Percentiles rank a stretch among this genome's conserved stretches.
These are phyloP conservation scores for Megaustenia siamemsis DNA, from an alignment of 2,888 invertebrate genomes.

Conservation along the genomic window DNA sequence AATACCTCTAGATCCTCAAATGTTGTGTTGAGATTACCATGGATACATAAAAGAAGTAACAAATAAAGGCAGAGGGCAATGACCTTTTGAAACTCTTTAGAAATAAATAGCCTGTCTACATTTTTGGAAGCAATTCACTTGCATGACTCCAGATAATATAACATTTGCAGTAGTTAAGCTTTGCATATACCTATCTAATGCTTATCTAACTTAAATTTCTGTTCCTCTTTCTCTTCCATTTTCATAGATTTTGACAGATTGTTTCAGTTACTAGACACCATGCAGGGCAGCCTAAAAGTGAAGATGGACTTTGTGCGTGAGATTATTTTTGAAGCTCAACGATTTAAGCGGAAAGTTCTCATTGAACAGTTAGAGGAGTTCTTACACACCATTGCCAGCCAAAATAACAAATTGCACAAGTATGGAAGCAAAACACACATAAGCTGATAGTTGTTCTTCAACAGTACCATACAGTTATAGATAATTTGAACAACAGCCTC, in stretches of 20 bases:
- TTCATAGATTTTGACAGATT: conserved; percentile 74
- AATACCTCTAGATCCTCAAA: too few relatives aligned
- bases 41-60: too few relatives aligned
- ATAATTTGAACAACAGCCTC: not conserved
- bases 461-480: not conserved
- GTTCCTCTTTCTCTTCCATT: conserved; percentile 41
- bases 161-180: too few relatives aligned
- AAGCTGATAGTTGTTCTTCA: conserved; percentile 28
- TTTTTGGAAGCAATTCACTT: too few relatives aligned
- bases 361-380: conserved; percentile 70
- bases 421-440: conserved; percentile 6
- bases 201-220: not conserved
- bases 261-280: conserved; percentile 71
- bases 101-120: too few relatives aligned
- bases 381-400: conserved; percentile 63
- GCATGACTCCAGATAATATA: too few relatives aligned
- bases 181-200: not conserved
- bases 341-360: conserved; percentile 75
- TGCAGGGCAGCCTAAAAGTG: conserved; percentile 72
- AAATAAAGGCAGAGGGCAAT: too few relatives aligned
- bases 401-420: conserved; percentile 52
- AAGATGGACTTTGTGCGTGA: conserved; percentile 71
- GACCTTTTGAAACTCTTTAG: too few relatives aligned
- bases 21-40: too few relatives aligned
- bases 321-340: conserved; percentile 73